Base-by-base conservation (phyloP, 1,140 invertebrate species). In the Panulirus ornatus region DNA sequence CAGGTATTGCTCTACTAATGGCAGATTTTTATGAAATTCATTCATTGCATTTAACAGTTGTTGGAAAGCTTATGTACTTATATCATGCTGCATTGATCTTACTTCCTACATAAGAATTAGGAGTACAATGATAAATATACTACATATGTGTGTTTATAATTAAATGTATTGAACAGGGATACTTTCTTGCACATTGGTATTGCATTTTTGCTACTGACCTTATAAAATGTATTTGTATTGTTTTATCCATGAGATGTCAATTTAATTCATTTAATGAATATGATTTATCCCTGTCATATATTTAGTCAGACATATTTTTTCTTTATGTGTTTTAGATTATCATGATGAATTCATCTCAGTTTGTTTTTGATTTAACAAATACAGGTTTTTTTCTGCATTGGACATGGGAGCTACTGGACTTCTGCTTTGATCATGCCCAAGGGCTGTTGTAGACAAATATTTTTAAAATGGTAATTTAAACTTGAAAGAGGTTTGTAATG, bases 101-200 rank as follows among this genome's bases (percentile, higher is more conserved):
- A 19, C 54, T 22, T 66, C 58, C 30, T 30, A 66, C 30, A 66
- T 22, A 30, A 30, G 27, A 66, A 66, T 70, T 36, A 84, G 19
- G 30, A 73, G n/a, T 84, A 27, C n/a, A 51, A n/a, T 8, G 34
- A 71, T 84, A 73, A 40, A 47, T 51, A 47, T 84, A 44, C 40
- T 84, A 44, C 40, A 51, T 84, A 84, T 58, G 36, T 58, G 58
- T 82, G 44, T 82, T 47, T 58, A 78, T 38, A 36, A 30, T 38
- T 36, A 63, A 47, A 82, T 81, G 58, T 22, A 63, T n/a, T 58
- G 22, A 38, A 58, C 58, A 30, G 58, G 58, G 58, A 66, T 66
- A 66, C 58, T 66, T 66, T 66, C 58, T 66, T 66, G 58, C 58
- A 66, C n/a, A 66, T 30, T 66, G 58, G 58, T 66, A 66, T 66